Evolutionary conservation across 2,888 invertebrate species (phyloP), one percentile per base, ranked within the genome.

Genomic region (Rhyacophila evoluta): DNA sequence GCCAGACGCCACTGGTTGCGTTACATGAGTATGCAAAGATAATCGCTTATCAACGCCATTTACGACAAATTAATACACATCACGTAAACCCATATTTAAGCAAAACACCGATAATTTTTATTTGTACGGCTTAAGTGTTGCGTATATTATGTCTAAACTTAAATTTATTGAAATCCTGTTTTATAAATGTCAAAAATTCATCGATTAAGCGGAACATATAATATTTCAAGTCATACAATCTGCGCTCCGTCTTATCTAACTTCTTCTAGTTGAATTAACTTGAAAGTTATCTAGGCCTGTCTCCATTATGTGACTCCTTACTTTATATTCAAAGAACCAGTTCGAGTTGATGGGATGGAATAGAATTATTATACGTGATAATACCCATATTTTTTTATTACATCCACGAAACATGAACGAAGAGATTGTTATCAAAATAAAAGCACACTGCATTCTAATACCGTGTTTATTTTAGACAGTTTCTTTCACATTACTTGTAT

Each of bases 261-360:
- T 55, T 55, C 55, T 55, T 55, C 55, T 55, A 55, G 55, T 55
- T 55, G 55, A 55, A 55, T 55, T 55, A 55, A 55, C 55, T 25
- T 55, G 55, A 55, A 25, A 55, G 19, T 55, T 55, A 55, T 55
- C 55, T 55, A 55, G 55, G 25, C 25, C 19, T 55, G 15, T 2
- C 55, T 55, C 55, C 55, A 25, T 55, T 55, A 55, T 55, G 15
- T 55, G 55, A 10, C 55, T 55, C 55, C 55, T 55, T 55, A 19
- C 25, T 55, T 55, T 55, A 55, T 55, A 55, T 55, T 55, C 55
- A 55, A 10, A 55, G 55, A 55, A 55, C 55, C 55, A 55, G 55
- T 55, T 55, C 55, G 55, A 25, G 15, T 1, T 55, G 55, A 55
- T 55, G 55, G 55, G 15, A 55, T 8, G 55, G 55, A 55, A 55